Evolutionary conservation across 2,888 invertebrate genomes (phyloP), one percentile per base, ranked within the genome.

Genomic region (Neoscelio sp.): DNA sequence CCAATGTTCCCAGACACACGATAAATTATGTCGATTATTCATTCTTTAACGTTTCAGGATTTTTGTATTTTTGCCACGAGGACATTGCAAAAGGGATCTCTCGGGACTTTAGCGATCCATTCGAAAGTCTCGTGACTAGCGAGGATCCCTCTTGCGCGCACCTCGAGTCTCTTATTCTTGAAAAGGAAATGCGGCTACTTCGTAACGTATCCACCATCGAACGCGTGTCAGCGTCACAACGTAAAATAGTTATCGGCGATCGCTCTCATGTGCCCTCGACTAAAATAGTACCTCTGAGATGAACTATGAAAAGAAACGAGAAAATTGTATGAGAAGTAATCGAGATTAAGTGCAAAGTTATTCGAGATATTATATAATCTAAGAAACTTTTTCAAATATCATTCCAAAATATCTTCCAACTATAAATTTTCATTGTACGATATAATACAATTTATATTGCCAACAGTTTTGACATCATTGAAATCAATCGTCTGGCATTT

Each of bases 1-100:
- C 82, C 81, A 76, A 84, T 81, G 83, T 81, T 85, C 82, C 81
- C 85, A 83, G 83, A 79, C 56, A 42, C 60, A 75, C 67, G 60
- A 78, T 80, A 75, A 78, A 80, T 71, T 42, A 40, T 42, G 33
- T 56, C 48, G 54, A 79, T 79, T 74, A 75, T 46, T 79, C 60
- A 71, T 65, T 44, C 52, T 79, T 75, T 79, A 67, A 10, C 48
- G 13, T 76, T 70, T 56, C 67, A 78, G 75, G 40, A 65, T 76
- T 76, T 78, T 68, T 78, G 44, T 58, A 18, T 12, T 54, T 40
- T 30, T 10, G 38, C 26, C 44, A 17, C 10, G 17, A 28, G 68
- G 42, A 74, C 46, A 42, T 23, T 17, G 65, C 56, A 58, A 40
- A 68, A 35, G 15, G 68, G 44, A 8, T 52, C 67, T 75, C 58